Base-by-base conservation (phyloP, 2,888 invertebrate species). In the Cryptophagus acutangulus region DNA sequence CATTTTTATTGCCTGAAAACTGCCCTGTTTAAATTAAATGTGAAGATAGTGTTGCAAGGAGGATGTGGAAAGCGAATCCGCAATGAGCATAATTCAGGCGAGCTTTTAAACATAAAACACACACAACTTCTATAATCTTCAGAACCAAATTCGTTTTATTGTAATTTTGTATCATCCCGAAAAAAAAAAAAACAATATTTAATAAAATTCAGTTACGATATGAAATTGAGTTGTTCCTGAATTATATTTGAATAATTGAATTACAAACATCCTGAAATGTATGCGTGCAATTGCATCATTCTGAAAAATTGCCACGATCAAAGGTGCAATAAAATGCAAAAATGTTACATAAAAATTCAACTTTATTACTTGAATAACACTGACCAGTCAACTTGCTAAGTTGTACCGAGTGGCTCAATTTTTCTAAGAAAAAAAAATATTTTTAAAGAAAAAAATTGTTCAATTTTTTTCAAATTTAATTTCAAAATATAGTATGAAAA, bases 1-100 rank as follows among this genome's bases (percentile, higher is more conserved):
- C 70, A 70, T 70, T 70, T 70, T 70, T 70, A 70, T 70, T 68
- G 65, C 69, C 66, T 62, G 68, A 69, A 69, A 70, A 70, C 65
- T 69, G 69, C 31, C 65, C 65, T 67, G 66, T 69, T 70, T 70
- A 69, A 70, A 70, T 70, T 70, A 70, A 69, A 70, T 64, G 63
- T 60, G 61, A 67, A 70, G 69, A 69, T 70, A 70, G 66, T 65
- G 62, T 61, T 57, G 56, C 59, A 59, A 58, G 58, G 57, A 55
- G 55, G 57, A 58, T 55, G 55, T 52, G 49, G 53, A 55, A 51
- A 57, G n/a, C 49, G 58, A 59, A 61, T 58, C 57, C 59, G 58
- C 55, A 63, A 60, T 58, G 59, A 54, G 57, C 54, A 62, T 63
- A 63, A 62, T 59, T 63, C 59, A 31, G 50, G 46, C 41, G 46